Evolutionary conservation across 30 jellyfish, hydroid and myxozoan species (phyloP), one percentile per base, ranked within the genome.

Genomic region (Aurelia aurita complex sp. Pacific): DNA sequence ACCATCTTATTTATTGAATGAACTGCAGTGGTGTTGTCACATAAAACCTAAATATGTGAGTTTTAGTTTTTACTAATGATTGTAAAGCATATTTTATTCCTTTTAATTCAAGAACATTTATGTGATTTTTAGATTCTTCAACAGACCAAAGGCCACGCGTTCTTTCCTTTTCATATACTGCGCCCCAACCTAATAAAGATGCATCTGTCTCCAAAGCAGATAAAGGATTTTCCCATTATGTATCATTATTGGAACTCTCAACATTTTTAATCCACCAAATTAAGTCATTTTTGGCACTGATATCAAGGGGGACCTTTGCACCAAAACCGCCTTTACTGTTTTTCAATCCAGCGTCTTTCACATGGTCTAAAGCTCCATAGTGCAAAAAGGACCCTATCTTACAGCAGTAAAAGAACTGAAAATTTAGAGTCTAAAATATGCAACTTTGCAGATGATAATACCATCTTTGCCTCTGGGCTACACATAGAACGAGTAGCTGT

Each of bases 161-260:
- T 6, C 83, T 23, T 11, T 19, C 9, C 16, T 36, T 7, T 4
- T 38, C 73, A 33, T 74, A 29, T 16, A 43, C 83, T 38, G 89
- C 89, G 11, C 95, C 85, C 95, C 89, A 85, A 53, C 95, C 89
- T 6, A 40, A 29, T 73, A 79, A 86, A 54, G 92, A 46, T 11
- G 76, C 42, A 5, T 50, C 38, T 43, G 85, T 83, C 1, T 54
- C 52, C 46, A 85, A 15, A 5, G 29, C 33, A 5, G 73, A 4
- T 10, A 72, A 68, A 2, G 81, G 53, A 17, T 43, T 60, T 8
- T 73, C 62, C 33, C 9, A 0, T 18, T n/a, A 16, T 16, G 73
- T 73, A 64, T 36, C 70, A 53, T 64, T 85, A 66, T 69, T 43
- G 4, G 82, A 42, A n/a, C 19, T 46, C 3, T 59, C 17, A 9